These are phyloP conservation scores for Cherax destructor DNA, from an alignment of 1,140 invertebrate genomes.

Conservation along the genomic window DNA sequence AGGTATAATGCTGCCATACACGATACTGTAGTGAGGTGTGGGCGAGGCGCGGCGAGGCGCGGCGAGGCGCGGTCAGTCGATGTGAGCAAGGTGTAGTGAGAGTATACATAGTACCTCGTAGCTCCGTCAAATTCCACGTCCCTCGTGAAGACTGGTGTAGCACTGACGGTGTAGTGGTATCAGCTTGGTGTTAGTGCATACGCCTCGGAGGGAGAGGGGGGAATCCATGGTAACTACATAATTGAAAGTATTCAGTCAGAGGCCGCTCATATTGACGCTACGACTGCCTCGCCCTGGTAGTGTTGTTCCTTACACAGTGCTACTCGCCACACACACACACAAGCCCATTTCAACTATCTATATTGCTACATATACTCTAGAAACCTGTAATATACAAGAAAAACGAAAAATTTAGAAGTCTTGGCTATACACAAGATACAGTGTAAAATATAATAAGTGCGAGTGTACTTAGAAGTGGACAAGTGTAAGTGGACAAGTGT, in stretches of 20 bases:
- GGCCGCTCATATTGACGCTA: not conserved
- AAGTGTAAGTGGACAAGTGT: no score
- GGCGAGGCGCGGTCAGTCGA: conserved; percentile 10
- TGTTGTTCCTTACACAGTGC: not conserved
- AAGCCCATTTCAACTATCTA: no score
- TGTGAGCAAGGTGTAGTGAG: conserved; percentile 22
- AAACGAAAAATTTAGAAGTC: not conserved
- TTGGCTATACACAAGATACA: not conserved
- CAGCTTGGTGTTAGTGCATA: not conserved
- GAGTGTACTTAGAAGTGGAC: not conserved
- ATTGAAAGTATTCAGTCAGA: not conserved
- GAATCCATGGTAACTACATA: not conserved
- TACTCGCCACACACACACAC: not conserved
- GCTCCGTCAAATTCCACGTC: not conserved
- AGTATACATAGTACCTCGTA: not conserved
- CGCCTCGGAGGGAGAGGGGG: no score
- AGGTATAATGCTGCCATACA: not conserved
- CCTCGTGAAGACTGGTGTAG: not conserved
- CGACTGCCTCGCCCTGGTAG: not conserved
- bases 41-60: not conserved
- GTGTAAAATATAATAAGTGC: not conserved
- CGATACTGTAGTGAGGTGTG: not conserved
- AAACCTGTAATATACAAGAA: not conserved
- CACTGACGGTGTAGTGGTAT: not conserved
- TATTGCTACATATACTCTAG: no score